Evolutionary conservation across 2,113 vertebrate genomes (phyloP).

Genomic region (Indri indri): DNA sequence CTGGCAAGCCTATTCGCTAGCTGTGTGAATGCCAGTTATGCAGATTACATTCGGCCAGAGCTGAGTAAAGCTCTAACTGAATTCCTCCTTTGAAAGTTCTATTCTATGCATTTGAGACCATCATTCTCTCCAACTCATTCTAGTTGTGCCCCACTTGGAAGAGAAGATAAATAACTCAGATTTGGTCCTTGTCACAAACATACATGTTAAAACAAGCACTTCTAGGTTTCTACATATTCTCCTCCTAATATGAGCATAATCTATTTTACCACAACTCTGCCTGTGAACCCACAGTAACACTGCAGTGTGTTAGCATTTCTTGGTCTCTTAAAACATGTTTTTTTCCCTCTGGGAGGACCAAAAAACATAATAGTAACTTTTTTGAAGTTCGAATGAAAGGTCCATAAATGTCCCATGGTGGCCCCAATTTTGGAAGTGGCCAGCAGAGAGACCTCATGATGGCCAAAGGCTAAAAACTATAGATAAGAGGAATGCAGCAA

Average conservation of each 20-base stretch:
- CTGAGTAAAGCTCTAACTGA: neutral
- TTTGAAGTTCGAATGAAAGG: neutral
- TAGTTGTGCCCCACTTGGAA: neutral
- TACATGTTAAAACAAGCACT: neutral
- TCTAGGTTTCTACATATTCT: neutral
- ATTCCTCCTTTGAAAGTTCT: neutral
- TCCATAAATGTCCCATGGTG: neutral
- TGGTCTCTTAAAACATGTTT: neutral
- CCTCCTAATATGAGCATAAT: neutral
- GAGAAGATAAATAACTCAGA: neutral
- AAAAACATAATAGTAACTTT: neutral
- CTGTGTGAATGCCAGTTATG: neutral
- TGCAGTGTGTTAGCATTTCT: neutral
- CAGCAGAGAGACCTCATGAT: neutral
- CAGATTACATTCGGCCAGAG: neutral
- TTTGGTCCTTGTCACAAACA: neutral
- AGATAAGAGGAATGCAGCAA: neutral
- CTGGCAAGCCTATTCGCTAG: neutral
- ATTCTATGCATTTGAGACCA: neutral
- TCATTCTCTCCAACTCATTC: neutral
- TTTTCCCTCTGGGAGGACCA: neutral
- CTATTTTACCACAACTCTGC: neutral
- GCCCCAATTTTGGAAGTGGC: neutral
- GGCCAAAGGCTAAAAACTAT: neutral
- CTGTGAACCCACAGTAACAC: neutral